phyloP scores from a whole-genome alignment of 1,140 invertebrate species.

The Drosophila neocordata region DNA sequence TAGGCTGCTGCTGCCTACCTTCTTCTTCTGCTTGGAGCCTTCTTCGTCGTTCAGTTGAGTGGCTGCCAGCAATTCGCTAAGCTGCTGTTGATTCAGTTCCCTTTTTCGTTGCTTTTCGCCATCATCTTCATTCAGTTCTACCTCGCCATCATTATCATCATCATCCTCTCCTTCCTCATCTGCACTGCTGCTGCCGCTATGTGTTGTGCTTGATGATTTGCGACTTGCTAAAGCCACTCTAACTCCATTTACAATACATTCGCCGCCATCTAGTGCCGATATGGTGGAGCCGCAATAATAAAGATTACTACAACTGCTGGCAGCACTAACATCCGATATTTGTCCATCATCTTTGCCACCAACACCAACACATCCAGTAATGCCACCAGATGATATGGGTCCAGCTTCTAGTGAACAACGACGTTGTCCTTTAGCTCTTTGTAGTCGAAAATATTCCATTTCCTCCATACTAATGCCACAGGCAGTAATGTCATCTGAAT shows the following conservation, averaged over 20 bases:
- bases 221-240: slow-evolving; percentile 82
- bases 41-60: slow-evolving; percentile 51
- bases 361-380: slow-evolving; percentile 27
- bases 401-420: slow-evolving; percentile 74
- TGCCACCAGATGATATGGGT: slow-evolving; percentile 24
- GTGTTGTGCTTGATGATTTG: slow-evolving; percentile 84
- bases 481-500: slow-evolving; percentile 88
- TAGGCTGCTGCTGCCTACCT: slow-evolving; percentile 64
- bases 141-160: slow-evolving; percentile 16
- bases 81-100: slow-evolving; percentile 48
- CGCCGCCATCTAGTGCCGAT: slow-evolving; percentile 84
- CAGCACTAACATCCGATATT: slow-evolving; percentile 85
- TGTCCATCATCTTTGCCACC: slow-evolving; percentile 73
- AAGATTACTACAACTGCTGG: slow-evolving; percentile 87
- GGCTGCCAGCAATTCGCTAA: slow-evolving; percentile 66
- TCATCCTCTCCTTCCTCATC: slow-evolving; percentile 84
- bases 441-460: slow-evolving; percentile 86
- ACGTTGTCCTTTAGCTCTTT: slow-evolving; percentile 78
- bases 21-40: slow-evolving; percentile 37
- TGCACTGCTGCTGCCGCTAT: slow-evolving; percentile 86
- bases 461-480: slow-evolving; percentile 87
- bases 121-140: slow-evolving; percentile 19
- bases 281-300: slow-evolving; percentile 84
- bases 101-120: slow-evolving; percentile 24
- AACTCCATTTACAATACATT: slow-evolving; percentile 83